Conservation (phyloP, 2,113 vertebrate genomes). For the Microtus montanus region DNA sequence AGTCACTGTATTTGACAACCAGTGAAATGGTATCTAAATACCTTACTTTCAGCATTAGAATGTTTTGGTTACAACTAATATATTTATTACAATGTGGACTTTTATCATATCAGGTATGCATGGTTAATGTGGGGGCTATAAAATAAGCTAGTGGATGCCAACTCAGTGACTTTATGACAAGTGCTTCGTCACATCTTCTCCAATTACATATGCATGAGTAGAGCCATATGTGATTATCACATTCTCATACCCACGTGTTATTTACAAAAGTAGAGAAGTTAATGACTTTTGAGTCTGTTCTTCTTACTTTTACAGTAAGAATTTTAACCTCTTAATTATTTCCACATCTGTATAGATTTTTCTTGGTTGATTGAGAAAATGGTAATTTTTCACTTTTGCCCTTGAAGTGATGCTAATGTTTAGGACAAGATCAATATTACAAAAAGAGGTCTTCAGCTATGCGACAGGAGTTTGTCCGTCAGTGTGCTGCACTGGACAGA, state of each 20-base stretch:
- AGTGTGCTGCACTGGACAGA: constrained; percentile 57
- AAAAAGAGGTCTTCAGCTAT: constrained; percentile 22
- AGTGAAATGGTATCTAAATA: constrained; percentile 47
- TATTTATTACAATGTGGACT: constrained; percentile 16
- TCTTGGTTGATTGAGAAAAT: constrained; percentile 67
- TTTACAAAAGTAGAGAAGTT: constrained; percentile 54
- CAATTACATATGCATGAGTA: constrained; percentile 34
- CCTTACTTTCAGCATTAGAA: constrained; percentile 50
- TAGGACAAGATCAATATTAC: constrained; percentile 31
- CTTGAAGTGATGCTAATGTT: constrained; percentile 43
- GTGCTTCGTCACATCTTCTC: not conserved
- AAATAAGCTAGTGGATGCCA: constrained; percentile 53
- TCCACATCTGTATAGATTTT: not conserved
- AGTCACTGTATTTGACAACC: constrained; percentile 50
- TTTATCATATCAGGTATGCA: constrained; percentile 1
- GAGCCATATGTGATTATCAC: constrained; percentile 15
- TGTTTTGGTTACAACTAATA: constrained; percentile 63
- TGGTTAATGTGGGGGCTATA: constrained; percentile 6
- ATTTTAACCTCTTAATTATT: constrained; percentile 35
- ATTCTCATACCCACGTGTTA: not conserved
- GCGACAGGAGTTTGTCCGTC: constrained; percentile 36
- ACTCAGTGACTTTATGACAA: constrained; percentile 31
- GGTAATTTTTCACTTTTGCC: constrained; percentile 68
- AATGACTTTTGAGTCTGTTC: constrained; percentile 26
- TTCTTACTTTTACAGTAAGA: constrained; percentile 47